phyloP scores from a whole-genome alignment of 2,888 invertebrate species.

The Drosophila limbata region DNA sequence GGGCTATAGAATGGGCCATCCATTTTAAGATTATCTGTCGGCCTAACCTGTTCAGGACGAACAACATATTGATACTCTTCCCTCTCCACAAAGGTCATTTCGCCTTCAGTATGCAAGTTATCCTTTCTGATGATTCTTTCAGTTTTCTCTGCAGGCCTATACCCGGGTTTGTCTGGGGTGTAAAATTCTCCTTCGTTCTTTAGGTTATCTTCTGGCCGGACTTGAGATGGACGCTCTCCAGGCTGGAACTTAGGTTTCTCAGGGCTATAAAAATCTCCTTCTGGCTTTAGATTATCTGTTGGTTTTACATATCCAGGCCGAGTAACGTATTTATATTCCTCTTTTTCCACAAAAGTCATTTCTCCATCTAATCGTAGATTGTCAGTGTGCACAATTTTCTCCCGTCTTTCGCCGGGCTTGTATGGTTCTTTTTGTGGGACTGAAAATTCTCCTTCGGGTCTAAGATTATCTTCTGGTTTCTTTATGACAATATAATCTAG shows the following conservation, averaged over 20 bases:
- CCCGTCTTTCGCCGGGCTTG: conserved; percentile 86
- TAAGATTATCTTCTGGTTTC: conserved; percentile 88
- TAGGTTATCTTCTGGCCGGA: conserved; percentile 86
- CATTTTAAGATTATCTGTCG: conserved; percentile 86
- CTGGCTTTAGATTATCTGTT: conserved; percentile 64
- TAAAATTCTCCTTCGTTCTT: conserved; percentile 86
- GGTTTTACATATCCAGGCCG: conserved; percentile 85
- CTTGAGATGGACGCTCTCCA: conserved; percentile 85
- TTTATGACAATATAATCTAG: conserved; percentile 73
- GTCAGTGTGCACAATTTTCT: conserved; percentile 86
- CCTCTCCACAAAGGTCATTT: conserved; percentile 86
- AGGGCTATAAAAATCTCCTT: conserved; percentile 59
- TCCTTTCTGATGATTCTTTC: conserved; percentile 86
- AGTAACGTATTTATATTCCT: conserved; percentile 86
- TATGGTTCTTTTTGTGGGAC: conserved; percentile 85
- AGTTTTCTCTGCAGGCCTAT: conserved; percentile 86
- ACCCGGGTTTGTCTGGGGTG: conserved; percentile 84
- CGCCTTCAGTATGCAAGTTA: conserved; percentile 87
- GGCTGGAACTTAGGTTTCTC: conserved; percentile 76
- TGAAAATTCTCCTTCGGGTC: conserved; percentile 87
- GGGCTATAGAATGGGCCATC: conserved; percentile 87
- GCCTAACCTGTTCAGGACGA: conserved; percentile 85
- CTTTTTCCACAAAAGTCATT: conserved; percentile 85
- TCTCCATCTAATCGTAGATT: conserved; percentile 87
- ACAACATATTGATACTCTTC: conserved; percentile 86